Evolutionary conservation across 2,113 vertebrate genomes (phyloP), one percentile per base, ranked within the genome.

Genomic region (Micromys minutus): DNA sequence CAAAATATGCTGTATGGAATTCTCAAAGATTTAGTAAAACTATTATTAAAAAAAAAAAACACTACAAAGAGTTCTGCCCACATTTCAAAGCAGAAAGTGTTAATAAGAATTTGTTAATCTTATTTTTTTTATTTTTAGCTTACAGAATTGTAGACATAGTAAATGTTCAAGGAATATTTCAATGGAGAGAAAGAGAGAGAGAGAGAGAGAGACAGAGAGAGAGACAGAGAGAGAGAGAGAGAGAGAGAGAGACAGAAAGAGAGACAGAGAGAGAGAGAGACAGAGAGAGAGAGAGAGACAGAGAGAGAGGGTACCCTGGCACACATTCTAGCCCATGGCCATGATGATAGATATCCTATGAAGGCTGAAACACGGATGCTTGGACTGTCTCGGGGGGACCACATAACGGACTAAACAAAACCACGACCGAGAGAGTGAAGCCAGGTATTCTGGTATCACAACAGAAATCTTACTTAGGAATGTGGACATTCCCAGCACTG

Each of bases 11-110:
- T 39, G 12, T 42, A n/a, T 61, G 55, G 29, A 83, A 42, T 29
- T 61, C 55, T 59, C 55, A 83, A 26, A 26, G 12, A 80, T n/a
- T 83, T 83, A 42, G n/a, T 42, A 59, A 83, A 83, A 61, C n/a
- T 17, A 83, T 83, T 61, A 9, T 83, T 81, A 3, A 17, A 61
- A 83, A 83, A 11, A 86, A 61, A 67, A 39, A 90, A 69, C 21
- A n/a, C 79, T 8, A 90, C 3, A 50, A 87, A 91, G 88, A 80
- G 39, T 93, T 90, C 8, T 72, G 47, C 63, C 74, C 86, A 91
- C 34, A 83, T 75, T 61, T 75, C 17, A 81, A 87, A 36, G 42
- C 31, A 87, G 74, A 71, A 81, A 93, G 42, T 52, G 67, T n/a
- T 63, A 39, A 81, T 75, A 89, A 88, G 94, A 88, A 57, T 42